Percentiles rank a stretch among this genome's conserved stretches.
These are phyloP conservation scores for Nudaria mundana DNA, from an alignment of 2,888 invertebrate genomes.

Conservation along the genomic window DNA sequence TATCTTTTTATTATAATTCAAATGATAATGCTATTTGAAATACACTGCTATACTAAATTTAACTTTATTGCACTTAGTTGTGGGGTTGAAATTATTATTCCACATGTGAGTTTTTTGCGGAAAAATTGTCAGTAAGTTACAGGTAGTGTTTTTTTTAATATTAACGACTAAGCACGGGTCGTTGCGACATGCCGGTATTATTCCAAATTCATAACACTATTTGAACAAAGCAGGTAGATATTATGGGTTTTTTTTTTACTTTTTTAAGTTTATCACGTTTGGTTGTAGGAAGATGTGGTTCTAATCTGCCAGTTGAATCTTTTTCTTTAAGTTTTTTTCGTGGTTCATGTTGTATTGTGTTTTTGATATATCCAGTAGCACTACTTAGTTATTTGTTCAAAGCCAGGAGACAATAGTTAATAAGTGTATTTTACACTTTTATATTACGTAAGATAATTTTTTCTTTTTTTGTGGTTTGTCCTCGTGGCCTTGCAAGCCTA, in stretches of 20 bases:
- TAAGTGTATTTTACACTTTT: no score
- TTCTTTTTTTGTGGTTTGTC: no score
- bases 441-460: no score
- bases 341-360: no score
- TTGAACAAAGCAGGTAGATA: conserved; percentile 51
- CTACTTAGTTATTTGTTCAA: no score
- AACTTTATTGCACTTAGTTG: conserved; percentile 5
- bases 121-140: conserved; percentile 40
- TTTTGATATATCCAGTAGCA: no score
- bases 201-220: conserved; percentile 48
- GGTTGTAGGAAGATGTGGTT: conserved; percentile 2
- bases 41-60: conserved; percentile 11
- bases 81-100: conserved; percentile 8
- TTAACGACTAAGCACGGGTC: conserved; percentile 59
- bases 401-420: no score
- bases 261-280: conserved; percentile 11
- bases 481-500: no score
- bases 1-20: conserved; percentile 23
- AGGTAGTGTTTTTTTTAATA: conserved; percentile 59
- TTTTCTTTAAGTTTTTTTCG: background rate
- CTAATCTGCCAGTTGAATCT: conserved; percentile 10
- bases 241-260: conserved; percentile 19
- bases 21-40: conserved; percentile 16
- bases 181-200: conserved; percentile 58
- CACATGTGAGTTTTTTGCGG: conserved; percentile 12